Evolutionary conservation across 2,888 invertebrate species (phyloP).

Genomic region (Euspilapteryx auroguttella): DNA sequence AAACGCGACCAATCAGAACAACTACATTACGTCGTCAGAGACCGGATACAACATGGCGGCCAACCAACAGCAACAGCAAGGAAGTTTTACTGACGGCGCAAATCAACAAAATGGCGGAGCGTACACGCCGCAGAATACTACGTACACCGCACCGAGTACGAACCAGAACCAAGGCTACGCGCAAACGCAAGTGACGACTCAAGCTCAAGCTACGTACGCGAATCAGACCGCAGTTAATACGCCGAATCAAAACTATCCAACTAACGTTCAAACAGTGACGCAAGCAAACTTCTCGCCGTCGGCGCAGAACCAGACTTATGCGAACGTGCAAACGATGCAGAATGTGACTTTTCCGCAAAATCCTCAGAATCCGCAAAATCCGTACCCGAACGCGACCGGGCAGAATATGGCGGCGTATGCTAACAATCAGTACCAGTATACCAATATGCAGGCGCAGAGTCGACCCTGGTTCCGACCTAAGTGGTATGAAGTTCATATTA

Average conservation of each 20-base stretch:
- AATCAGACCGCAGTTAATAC: neutral
- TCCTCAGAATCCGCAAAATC: conserved; percentile 29
- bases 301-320: conserved; percentile 33
- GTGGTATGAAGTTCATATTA: no score
- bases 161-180: conserved; percentile 22
- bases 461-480: conserved; percentile 49
- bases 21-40: conserved; percentile 45
- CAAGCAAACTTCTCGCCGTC: conserved; percentile 40
- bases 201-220: conserved; percentile 15
- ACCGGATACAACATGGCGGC: conserved; percentile 23
- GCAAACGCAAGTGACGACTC: conserved; percentile 24
- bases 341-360: conserved; percentile 31
- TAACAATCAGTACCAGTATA: conserved; percentile 44
- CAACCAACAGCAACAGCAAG: conserved; percentile 12
- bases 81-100: conserved; percentile 22
- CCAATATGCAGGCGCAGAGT: conserved; percentile 16
- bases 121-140: neutral
- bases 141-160: conserved; percentile 10
- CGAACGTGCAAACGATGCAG: conserved; percentile 24
- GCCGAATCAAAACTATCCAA: conserved; percentile 19
- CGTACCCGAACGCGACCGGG: conserved; percentile 48
- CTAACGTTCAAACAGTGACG: conserved; percentile 24
- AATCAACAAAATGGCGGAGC: neutral
- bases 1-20: conserved; percentile 28
- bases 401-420: conserved; percentile 51